phyloP scores from a whole-genome alignment of 2,888 invertebrate genomes.

The Eilema griseolum region DNA sequence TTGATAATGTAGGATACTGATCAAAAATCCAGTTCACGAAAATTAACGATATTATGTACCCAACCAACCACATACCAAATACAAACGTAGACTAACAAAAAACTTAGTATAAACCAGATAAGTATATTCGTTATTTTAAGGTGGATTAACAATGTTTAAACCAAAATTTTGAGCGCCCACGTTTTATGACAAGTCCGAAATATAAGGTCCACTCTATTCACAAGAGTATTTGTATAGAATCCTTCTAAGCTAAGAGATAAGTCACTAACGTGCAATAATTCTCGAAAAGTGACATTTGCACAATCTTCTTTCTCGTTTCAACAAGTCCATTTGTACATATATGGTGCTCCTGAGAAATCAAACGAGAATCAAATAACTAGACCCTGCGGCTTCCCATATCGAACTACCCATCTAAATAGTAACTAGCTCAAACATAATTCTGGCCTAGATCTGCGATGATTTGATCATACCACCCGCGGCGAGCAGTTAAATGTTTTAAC shows the following conservation, averaged over 20 bases:
- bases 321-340: not conserved
- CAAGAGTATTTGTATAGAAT: too few species aligned
- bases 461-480: constrained; percentile 1
- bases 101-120: too few species aligned
- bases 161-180: too few species aligned
- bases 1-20: too few species aligned
- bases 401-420: constrained; percentile 1
- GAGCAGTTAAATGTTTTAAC: constrained; percentile 6
- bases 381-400: not conserved
- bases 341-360: not conserved
- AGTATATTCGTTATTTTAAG: too few species aligned
- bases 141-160: too few species aligned
- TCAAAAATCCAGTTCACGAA: too few species aligned
- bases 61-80: too few species aligned
- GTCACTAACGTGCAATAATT: not conserved
- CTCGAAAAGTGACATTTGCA: not conserved
- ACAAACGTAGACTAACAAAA: too few species aligned
- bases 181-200: too few species aligned
- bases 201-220: too few species aligned
- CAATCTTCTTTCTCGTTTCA: not conserved
- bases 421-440: not conserved
- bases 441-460: not conserved
- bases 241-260: not conserved
- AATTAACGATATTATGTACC: too few species aligned
- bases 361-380: not conserved